Conservation (phyloP, 2,113 vertebrate genomes). For the Actenoides lindsayi region DNA sequence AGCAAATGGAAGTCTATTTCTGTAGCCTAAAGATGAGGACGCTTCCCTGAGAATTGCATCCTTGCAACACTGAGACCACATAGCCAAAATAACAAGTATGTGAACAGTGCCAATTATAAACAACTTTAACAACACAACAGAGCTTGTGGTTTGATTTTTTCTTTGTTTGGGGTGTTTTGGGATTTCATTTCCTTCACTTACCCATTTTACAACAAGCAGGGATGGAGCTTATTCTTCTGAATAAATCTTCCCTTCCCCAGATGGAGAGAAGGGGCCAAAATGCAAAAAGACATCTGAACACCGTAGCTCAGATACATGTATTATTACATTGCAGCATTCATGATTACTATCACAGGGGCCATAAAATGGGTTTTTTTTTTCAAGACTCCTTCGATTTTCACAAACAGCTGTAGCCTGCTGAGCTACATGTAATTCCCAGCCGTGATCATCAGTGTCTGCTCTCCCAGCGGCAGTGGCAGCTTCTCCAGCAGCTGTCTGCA, state of each 20-base stretch:
- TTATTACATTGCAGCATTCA: slow-evolving; percentile 35
- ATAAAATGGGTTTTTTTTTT: slow-evolving; percentile 42
- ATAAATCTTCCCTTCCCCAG: neutral
- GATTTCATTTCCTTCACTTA: neutral
- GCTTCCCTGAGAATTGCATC: neutral
- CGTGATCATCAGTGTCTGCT: neutral
- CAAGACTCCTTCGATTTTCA: slow-evolving; percentile 7
- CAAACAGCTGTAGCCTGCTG: slow-evolving; percentile 46
- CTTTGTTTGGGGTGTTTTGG: neutral
- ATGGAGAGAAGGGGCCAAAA: neutral
- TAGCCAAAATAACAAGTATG: neutral
- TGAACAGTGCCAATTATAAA: neutral
- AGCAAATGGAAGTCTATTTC: slow-evolving; percentile 21
- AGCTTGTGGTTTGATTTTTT: neutral
- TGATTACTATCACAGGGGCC: slow-evolving; percentile 30
- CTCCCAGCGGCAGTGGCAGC: fast-evolving
- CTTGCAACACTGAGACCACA: neutral
- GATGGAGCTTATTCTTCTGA: neutral
- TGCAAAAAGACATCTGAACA: neutral
- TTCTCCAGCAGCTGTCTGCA: neutral
- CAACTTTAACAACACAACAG: neutral
- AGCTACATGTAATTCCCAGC: slow-evolving; percentile 8
- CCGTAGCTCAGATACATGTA: neutral
- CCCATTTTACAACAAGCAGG: neutral
- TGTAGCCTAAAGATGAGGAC: slow-evolving; percentile 13